Conservation (phyloP, 2,113 vertebrate genomes). For the Tichodroma muraria region DNA sequence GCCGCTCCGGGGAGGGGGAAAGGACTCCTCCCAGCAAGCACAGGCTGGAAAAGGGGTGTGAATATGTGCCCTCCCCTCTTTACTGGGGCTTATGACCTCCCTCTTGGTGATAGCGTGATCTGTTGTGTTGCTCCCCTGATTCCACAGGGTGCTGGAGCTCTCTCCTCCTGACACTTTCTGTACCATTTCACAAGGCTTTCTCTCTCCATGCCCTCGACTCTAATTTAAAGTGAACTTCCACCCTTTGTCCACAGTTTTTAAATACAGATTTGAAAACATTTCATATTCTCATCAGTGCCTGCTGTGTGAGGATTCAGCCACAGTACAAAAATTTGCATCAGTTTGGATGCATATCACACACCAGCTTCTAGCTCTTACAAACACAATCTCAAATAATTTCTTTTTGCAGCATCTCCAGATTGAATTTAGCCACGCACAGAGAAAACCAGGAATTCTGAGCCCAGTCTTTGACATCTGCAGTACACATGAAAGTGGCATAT, state of each 20-base stretch:
- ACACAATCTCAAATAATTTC: neutral
- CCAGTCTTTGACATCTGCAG: neutral
- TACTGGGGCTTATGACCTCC: neutral
- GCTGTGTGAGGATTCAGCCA: neutral
- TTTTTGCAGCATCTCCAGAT: neutral
- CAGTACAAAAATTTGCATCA: neutral
- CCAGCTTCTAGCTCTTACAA: neutral
- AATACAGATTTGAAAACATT: neutral
- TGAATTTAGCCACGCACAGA: neutral
- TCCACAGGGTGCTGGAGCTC: neutral
- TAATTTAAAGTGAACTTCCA: neutral
- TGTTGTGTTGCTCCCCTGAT: neutral
- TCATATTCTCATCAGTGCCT: neutral
- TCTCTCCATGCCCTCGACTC: neutral
- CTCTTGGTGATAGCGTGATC: neutral
- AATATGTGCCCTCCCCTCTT: neutral
- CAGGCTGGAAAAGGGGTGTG: neutral
- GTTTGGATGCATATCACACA: neutral
- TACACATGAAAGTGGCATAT: neutral
- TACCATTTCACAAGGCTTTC: neutral
- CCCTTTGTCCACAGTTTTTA: neutral
- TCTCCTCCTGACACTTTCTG: neutral
- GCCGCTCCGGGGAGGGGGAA: neutral
- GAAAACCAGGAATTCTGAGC: neutral
- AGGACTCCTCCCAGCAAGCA: neutral